phyloP scores from a whole-genome alignment of 2,113 vertebrate genomes.

The Corythoichthys haematopterus region DNA sequence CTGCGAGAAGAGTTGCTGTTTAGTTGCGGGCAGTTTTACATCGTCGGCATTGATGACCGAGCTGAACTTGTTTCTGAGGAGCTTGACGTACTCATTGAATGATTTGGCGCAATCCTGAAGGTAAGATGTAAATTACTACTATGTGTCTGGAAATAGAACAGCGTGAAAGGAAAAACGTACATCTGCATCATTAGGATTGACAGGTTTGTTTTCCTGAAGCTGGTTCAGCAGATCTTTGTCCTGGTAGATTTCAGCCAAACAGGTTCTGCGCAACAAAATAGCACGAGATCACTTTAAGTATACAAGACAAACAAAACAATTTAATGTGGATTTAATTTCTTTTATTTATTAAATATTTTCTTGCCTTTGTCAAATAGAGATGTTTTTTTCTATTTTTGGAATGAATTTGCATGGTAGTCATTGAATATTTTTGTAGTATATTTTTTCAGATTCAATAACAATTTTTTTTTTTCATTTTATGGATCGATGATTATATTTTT shows the following conservation, averaged over 20 bases:
- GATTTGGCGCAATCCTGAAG: constrained; percentile 81
- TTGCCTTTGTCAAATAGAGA: too few relatives aligned
- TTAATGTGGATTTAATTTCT: too few relatives aligned
- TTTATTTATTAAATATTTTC: too few relatives aligned
- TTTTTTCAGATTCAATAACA: too few relatives aligned
- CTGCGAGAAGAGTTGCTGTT: constrained; percentile 83
- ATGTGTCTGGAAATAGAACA: not conserved
- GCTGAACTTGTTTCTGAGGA: constrained; percentile 88
- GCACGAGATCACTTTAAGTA: not conserved
- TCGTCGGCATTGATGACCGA: constrained; percentile 64
- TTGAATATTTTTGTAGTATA: too few relatives aligned
- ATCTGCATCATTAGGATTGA: constrained; percentile 77
- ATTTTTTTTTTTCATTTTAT: too few relatives aligned
- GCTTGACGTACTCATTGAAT: constrained; percentile 82
- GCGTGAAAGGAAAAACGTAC: constrained; percentile 54
- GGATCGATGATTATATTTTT: too few relatives aligned
- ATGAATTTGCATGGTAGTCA: too few relatives aligned
- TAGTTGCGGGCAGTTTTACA: constrained; percentile 79
- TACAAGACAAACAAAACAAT: not conserved
- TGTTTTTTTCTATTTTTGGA: too few relatives aligned
- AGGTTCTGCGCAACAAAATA: constrained; percentile 75
- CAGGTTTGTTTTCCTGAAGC: constrained; percentile 72
- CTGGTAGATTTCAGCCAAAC: constrained; percentile 90
- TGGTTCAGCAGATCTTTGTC: constrained; percentile 81
- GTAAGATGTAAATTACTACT: not conserved